Conservation (phyloP, 1,140 invertebrate genomes). For the Fopius arisanus region DNA sequence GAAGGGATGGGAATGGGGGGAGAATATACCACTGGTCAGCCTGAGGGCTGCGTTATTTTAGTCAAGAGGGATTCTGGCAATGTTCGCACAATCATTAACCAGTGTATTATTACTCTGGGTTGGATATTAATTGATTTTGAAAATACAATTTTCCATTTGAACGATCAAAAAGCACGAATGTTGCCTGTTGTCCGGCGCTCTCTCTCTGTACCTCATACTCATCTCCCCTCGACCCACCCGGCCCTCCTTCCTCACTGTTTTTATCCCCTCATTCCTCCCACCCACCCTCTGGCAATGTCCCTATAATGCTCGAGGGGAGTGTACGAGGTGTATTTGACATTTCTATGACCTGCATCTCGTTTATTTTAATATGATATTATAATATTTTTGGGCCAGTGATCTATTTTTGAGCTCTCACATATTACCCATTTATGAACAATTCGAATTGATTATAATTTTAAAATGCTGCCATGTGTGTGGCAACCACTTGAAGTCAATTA, state of each 20-base stretch:
- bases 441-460: too few species aligned
- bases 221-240: background rate
- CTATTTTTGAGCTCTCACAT: background rate
- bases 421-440: too few species aligned
- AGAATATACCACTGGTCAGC: conserved; percentile 13
- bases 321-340: conserved; percentile 20
- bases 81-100: conserved; percentile 53
- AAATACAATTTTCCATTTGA: conserved; percentile 64
- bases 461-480: too few species aligned
- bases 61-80: background rate
- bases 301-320: conserved; percentile 1
- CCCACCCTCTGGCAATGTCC: background rate
- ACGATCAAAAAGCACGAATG: conserved; percentile 57
- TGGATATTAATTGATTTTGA: conserved; percentile 63
- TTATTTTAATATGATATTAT: conserved; percentile 13
- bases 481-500: too few species aligned
- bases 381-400: background rate
- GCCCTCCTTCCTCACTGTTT: too few species aligned
- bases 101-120: conserved; percentile 59
- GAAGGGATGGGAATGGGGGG: conserved; percentile 37
- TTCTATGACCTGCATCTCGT: background rate
- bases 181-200: conserved; percentile 3
- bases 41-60: conserved; percentile 19
- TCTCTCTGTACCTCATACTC: conserved; percentile 5
- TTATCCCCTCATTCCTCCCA: background rate